These are phyloP conservation scores for Anoplopoma fimbria DNA, from an alignment of 2,113 vertebrate species.

Conservation along the genomic window DNA sequence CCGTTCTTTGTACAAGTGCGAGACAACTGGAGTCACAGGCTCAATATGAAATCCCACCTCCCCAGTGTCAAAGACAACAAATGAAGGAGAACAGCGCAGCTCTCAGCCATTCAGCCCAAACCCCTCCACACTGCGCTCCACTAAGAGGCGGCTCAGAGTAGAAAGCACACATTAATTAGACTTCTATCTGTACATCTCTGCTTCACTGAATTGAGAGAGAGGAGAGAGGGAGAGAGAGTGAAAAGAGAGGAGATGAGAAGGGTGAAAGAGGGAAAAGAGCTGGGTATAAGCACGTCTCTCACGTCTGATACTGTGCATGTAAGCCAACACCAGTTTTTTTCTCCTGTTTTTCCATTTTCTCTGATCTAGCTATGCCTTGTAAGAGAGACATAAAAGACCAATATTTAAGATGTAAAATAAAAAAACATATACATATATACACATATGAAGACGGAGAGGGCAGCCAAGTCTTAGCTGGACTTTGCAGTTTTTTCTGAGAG, in stretches of 20 bases:
- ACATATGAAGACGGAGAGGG: background rate
- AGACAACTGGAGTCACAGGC: constrained; percentile 37
- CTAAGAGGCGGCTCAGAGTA: constrained; percentile 54
- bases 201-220: constrained; percentile 36
- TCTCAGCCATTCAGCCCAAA: constrained; percentile 54
- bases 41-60: constrained; percentile 57
- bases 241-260: constrained; percentile 1
- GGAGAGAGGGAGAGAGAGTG: constrained; percentile 1
- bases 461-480: constrained; percentile 11
- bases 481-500: constrained; percentile 16
- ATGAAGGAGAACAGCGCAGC: constrained; percentile 57
- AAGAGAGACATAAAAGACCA: background rate
- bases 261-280: constrained; percentile 4
- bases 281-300: background rate
- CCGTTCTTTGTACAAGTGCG: background rate
- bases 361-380: background rate
- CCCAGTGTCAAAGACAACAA: constrained; percentile 55
- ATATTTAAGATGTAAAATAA: background rate
- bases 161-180: constrained; percentile 69
- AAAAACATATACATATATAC: background rate
- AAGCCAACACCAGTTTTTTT: constrained; percentile 1
- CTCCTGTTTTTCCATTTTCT: background rate
- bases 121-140: constrained; percentile 21
- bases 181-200: constrained; percentile 63
- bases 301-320: background rate